phyloP scores from a whole-genome alignment of 2,797 vertebrate species.

The Enteromius fasciolatus region DNA sequence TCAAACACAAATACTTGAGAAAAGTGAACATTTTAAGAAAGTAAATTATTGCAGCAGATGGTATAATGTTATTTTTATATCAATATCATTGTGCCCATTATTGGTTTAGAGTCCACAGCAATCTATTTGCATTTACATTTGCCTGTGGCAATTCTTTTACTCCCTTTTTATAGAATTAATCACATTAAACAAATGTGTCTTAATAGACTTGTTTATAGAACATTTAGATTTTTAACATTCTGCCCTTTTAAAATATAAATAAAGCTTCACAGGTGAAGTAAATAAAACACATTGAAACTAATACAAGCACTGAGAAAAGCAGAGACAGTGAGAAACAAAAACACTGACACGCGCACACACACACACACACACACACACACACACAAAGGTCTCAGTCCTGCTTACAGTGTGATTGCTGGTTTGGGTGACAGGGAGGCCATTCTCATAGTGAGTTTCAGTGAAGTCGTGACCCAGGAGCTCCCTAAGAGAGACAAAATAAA shows the following conservation, averaged over 20 bases:
- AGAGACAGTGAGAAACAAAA: not conserved
- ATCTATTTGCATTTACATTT: not conserved
- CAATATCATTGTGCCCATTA: not conserved
- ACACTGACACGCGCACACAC: not conserved
- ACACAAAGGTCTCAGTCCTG: constrained; percentile 21
- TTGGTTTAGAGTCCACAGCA: too few species aligned
- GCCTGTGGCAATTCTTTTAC: not conserved
- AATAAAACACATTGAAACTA: not conserved
- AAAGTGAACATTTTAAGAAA: not conserved
- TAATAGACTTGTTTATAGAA: not conserved
- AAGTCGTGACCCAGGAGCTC: constrained; percentile 77
- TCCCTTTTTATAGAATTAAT: not conserved
- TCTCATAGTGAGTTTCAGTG: constrained; percentile 78
- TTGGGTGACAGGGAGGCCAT: constrained; percentile 72
- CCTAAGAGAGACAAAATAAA: constrained; percentile 62
- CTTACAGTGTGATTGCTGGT: constrained; percentile 73
- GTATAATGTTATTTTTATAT: not conserved
- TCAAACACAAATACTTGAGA: not conserved
- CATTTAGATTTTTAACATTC: not conserved
- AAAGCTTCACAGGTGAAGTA: not conserved
- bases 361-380: too few species aligned
- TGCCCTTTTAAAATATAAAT: not conserved
- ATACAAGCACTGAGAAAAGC: not conserved
- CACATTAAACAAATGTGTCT: not conserved
- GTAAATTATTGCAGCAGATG: not conserved